Percentiles rank a stretch among this genome's conserved stretches.
Evolutionary conservation across 1,140 invertebrate species (phyloP).

Genomic region (Phthorimaea operculella): DNA sequence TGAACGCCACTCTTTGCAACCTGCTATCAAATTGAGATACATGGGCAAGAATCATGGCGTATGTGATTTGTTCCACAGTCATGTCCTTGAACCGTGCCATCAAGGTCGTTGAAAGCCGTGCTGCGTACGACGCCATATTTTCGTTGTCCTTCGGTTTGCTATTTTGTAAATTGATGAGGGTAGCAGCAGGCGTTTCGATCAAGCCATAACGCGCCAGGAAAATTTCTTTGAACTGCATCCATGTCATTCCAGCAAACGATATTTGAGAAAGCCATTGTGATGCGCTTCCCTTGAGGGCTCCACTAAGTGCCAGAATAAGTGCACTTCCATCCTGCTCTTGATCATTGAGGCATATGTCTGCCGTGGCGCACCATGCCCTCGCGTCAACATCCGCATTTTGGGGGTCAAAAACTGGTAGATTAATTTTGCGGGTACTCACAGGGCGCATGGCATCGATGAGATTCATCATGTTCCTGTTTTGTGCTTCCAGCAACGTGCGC

Average conservation of each 20-base stretch:
- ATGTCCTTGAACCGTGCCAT: not conserved
- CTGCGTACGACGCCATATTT: constrained; percentile 3
- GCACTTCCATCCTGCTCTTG: not conserved
- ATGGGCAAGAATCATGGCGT: constrained; percentile 1
- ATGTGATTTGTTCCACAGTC: not conserved
- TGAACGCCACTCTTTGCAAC: constrained; percentile 3
- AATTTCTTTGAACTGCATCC: constrained; percentile 12
- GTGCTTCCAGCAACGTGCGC: not conserved
- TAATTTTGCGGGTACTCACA: not conserved
- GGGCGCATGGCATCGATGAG: not conserved
- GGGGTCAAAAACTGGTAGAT: not conserved
- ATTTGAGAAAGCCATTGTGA: constrained; percentile 1
- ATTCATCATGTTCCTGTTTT: not conserved
- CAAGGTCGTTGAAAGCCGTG: not conserved
- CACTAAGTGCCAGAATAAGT: not conserved
- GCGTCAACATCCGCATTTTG: not conserved
- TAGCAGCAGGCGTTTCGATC: too few species aligned
- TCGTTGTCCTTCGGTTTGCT: not conserved
- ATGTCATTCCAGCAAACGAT: constrained; percentile 20
- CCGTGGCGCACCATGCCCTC: not conserved
- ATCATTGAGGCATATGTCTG: constrained; percentile 2
- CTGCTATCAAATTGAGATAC: constrained; percentile 3
- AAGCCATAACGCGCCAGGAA: not conserved
- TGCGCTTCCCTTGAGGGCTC: not conserved
- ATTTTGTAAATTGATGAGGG: not conserved